Base-by-base conservation (phyloP, 2,797 vertebrate genomes). In the Babyrousa celebensis region DNA sequence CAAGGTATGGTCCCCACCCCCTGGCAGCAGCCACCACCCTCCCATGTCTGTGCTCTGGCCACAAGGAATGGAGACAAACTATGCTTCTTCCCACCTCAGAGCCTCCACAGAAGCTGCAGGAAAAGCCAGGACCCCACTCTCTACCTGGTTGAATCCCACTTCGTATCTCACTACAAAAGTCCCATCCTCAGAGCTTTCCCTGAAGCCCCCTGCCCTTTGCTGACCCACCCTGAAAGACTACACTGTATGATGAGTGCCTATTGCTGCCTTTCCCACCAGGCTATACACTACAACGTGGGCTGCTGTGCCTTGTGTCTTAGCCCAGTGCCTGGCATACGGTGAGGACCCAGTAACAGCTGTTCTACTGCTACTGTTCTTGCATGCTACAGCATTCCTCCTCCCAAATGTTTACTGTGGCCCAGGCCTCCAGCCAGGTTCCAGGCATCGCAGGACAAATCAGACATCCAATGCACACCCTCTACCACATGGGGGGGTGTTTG, bases 131-230 rank as follows among this genome's bases (percentile, higher is more conserved):
- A 62, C 11, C 32, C 23, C 3, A 83, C 58, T 68, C 32, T 58
- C 9, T 1, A 85, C 20, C 36, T 25, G 12, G 15, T 84, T 85
- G 67, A 85, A n/a, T 68, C 27, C 0, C 11, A 63, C 23, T 83
- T 85, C 12, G 6, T 18, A 54, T 32, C 52, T 75, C 67, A 48
- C 36, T 65, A 48, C 11, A 75, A 60, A 60, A 65, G 12, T 67
- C 29, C 27, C 16, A 36, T 80, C 43, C 21, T 58, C n/a, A 12
- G 32, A 15, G 0, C 1, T 18, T 78, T 74, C 32, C 63, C 12
- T 68, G 70, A 54, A 3, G 11, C 2, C 21, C 4, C 5, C 20
- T 54, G 18, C n/a, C 70, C 3, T 0, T 14, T 16, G 0, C 12
- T 83, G n/a, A 48, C 1, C 23, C 11, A 32, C 58, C 32, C 14